A percentile compares a stretch with the other conserved stretches of the same genome.
These are phyloP conservation scores for Popillia japonica DNA, from an alignment of 1,140 invertebrate species.

Conservation along the genomic window DNA sequence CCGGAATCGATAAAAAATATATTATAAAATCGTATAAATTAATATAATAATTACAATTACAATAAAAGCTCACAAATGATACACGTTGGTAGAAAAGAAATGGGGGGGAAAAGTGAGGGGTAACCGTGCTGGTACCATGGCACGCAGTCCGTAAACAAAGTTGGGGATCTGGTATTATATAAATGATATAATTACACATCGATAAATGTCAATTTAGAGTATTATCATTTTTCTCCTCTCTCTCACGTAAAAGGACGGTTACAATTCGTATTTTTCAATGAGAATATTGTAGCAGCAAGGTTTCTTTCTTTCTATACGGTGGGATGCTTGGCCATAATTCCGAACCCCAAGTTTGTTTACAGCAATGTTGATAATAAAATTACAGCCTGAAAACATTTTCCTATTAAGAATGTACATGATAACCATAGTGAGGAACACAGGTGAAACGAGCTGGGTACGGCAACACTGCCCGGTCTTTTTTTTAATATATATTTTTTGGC, in stretches of 20 bases:
- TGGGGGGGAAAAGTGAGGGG: neutral
- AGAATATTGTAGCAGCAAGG: slow-evolving; percentile 33
- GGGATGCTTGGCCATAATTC: neutral
- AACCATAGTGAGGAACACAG: slow-evolving; percentile 47
- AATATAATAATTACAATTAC: slow-evolving; percentile 28
- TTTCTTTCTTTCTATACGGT: neutral
- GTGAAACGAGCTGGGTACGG: slow-evolving; percentile 46
- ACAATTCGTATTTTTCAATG: slow-evolving; percentile 52
- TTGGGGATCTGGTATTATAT: slow-evolving; percentile 44
- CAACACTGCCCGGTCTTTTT: slow-evolving; percentile 45
- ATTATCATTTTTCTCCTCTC: neutral
- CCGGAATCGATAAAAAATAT: slow-evolving; percentile 34
- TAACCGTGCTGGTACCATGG: slow-evolving; percentile 16
- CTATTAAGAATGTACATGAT: slow-evolving; percentile 48
- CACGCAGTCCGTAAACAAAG: slow-evolving; percentile 53
- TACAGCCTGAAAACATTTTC: slow-evolving; percentile 49
- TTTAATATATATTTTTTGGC: slow-evolving; percentile 22
- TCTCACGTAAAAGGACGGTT: slow-evolving; percentile 52
- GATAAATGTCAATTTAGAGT: slow-evolving; percentile 10
- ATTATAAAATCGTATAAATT: slow-evolving; percentile 27
- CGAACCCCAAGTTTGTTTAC: slow-evolving; percentile 38
- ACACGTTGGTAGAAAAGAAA: slow-evolving; percentile 20
- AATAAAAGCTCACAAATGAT: slow-evolving; percentile 38
- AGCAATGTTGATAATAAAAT: slow-evolving; percentile 46
- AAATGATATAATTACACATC: neutral